Evolutionary conservation across 2,113 vertebrate genomes (phyloP), one percentile per base, ranked within the genome.

Genomic region (Muntiacus reevesi): DNA sequence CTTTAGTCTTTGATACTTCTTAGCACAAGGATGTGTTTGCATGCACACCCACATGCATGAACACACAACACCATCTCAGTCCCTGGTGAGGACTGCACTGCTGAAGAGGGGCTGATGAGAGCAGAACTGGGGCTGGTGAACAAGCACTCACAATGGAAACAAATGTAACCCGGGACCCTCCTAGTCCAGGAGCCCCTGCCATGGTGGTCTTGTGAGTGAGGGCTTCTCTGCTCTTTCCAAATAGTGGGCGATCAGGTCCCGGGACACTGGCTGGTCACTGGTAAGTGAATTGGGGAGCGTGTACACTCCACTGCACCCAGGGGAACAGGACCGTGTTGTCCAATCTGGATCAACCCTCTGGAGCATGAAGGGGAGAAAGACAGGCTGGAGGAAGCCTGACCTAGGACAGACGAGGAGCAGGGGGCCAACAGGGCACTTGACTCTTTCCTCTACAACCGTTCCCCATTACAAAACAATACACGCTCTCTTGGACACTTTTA

Each of bases 301-400:
- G 52, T 36, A 8, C 0, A 2, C 25, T 10, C 52, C 40, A 7
- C 2, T 19, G 36, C 4, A 28, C 25, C 4, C 0, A 9, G 50
- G 36, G 12, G 33, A 47, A 59, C 6, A 47, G 62, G 28, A 62
- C 11, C 14, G 0, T 52, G 28, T 54, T 71, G 36, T 45, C 40
- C 30, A 27, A 43, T 78, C 47, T 27, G 74, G 45, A 50, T 19
- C 8, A 19, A 50, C 43, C 7, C 15, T 13, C 19, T 59, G 76
- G 59, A 57, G 40, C 21, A 0, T 3, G 57, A 40, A 71, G 13
- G 50, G 12, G 52, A 57, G 16, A 59, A 60, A 30, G 60, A 30
- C 9, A 47, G n/a, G 9, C 0, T 6, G 54, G 12, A 74, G 43
- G 78, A 40, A 89, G 45, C 15, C 67, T 62, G 64, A 57, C n/a